Evolutionary conservation across 2,888 invertebrate genomes (phyloP).

Genomic region (Sisyra nigra): DNA sequence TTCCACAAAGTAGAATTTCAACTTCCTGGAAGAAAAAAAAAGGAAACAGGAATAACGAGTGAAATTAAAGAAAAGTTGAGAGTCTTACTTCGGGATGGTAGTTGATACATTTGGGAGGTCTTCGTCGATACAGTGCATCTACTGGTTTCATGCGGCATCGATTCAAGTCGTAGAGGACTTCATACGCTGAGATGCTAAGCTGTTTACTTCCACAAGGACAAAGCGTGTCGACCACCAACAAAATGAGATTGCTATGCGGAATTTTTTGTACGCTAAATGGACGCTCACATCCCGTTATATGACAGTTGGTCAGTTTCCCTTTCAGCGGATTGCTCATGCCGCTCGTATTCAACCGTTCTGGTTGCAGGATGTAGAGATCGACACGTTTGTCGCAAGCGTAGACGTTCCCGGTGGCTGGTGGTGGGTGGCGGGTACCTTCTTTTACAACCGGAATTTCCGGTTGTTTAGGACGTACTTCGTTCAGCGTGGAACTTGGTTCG

Average conservation of each 20-base stretch:
- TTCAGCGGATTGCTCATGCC: slow-evolving; percentile 70
- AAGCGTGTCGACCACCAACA: slow-evolving; percentile 74
- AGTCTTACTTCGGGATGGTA: slow-evolving; percentile 77
- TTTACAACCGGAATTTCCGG: slow-evolving; percentile 11
- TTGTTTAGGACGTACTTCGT: neutral
- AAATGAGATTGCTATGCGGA: slow-evolving; percentile 74
- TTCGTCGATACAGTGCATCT: slow-evolving; percentile 53
- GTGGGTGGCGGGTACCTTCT: slow-evolving; percentile 15
- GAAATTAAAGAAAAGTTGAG: too few relatives aligned
- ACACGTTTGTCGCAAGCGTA: slow-evolving; percentile 72
- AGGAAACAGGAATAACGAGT: neutral
- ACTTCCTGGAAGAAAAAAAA: slow-evolving; percentile 35
- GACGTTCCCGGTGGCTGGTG: slow-evolving; percentile 26
- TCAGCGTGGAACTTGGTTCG: slow-evolving; percentile 10
- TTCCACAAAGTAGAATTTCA: slow-evolving; percentile 45
- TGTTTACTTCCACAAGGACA: slow-evolving; percentile 81
- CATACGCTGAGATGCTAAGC: slow-evolving; percentile 62
- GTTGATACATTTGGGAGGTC: slow-evolving; percentile 68
- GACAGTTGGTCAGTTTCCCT: slow-evolving; percentile 78
- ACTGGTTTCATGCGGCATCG: slow-evolving; percentile 39
- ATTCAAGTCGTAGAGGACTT: slow-evolving; percentile 37
- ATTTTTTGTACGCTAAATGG: slow-evolving; percentile 88
- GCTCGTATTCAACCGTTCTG: slow-evolving; percentile 59
- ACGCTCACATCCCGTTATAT: slow-evolving; percentile 75
- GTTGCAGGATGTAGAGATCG: slow-evolving; percentile 72